phyloP scores from a whole-genome alignment of 2,888 invertebrate genomes.

The Masnerella sp. region DNA sequence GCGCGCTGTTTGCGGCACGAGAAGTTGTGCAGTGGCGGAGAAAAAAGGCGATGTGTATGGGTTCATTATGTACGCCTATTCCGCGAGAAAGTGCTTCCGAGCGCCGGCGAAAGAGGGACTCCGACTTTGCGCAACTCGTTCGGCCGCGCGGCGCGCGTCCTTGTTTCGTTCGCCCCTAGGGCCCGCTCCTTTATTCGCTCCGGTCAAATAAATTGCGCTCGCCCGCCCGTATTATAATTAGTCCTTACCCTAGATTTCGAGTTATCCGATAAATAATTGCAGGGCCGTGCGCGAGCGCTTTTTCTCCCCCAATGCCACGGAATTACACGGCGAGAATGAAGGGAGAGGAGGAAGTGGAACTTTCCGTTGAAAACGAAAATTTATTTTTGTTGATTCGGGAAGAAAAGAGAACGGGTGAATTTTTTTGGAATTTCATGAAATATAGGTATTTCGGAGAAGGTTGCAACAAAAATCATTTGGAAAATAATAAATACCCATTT shows the following conservation, averaged over 20 bases:
- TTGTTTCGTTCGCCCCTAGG: conserved; percentile 6
- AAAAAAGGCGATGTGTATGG: conserved; percentile 47
- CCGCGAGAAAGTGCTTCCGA: conserved; percentile 56
- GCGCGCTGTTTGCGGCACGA: conserved; percentile 44
- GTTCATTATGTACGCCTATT: conserved; percentile 54
- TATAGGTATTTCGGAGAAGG: too few species aligned
- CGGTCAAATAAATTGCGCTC: conserved; percentile 22
- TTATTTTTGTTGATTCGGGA: too few species aligned
- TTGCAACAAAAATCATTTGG: too few species aligned
- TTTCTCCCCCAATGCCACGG: background rate
- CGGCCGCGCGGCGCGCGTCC: background rate
- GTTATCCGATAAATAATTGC: conserved; percentile 20
- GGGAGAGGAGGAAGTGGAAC: too few species aligned
- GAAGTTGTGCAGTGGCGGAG: conserved; percentile 52
- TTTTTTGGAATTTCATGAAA: too few species aligned
- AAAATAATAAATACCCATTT: too few species aligned
- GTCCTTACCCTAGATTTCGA: conserved; percentile 20
- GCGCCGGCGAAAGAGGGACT: conserved; percentile 44
- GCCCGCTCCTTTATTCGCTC: conserved; percentile 5
- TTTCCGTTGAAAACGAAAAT: too few species aligned
- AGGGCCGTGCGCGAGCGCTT: background rate
- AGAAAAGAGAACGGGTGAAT: too few species aligned
- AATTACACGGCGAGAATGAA: background rate
- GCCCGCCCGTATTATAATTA: conserved; percentile 37
- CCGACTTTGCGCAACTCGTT: conserved; percentile 33